phyloP scores from a whole-genome alignment of 2,797 vertebrate genomes.

The Staurois parvus region DNA sequence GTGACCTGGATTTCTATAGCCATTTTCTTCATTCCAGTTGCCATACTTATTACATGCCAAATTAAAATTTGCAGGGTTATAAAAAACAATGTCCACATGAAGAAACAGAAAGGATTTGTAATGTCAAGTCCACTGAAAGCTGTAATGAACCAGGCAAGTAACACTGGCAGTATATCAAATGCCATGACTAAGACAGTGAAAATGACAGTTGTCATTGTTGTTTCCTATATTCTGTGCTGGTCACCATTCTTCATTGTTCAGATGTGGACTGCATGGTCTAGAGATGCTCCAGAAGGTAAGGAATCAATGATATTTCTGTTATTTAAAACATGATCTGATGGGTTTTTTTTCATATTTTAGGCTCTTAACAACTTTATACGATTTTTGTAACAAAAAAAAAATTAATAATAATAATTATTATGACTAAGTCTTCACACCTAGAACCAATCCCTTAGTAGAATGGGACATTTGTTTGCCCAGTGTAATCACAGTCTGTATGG shows the following conservation, averaged over 20 bases:
- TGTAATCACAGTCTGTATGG: too few species aligned
- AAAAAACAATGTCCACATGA: constrained; percentile 68
- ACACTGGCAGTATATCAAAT: constrained; percentile 73
- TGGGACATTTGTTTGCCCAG: too few species aligned
- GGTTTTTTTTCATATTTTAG: too few species aligned
- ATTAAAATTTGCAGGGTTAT: constrained; percentile 72
- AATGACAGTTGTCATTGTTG: constrained; percentile 74
- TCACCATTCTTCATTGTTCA: constrained; percentile 75
- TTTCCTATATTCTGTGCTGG: constrained; percentile 73
- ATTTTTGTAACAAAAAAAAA: too few species aligned
- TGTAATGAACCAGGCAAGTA: constrained; percentile 66
- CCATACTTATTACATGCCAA: constrained; percentile 69
- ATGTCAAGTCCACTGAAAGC: constrained; percentile 64
- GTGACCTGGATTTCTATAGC: constrained; percentile 73
- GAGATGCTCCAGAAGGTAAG: constrained; percentile 72
- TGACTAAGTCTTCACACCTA: too few species aligned
- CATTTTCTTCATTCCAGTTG: constrained; percentile 72
- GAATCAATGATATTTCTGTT: background rate
- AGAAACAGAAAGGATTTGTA: constrained; percentile 67
- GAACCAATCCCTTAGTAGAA: too few species aligned
- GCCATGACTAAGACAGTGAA: constrained; percentile 78
- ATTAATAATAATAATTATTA: too few species aligned
- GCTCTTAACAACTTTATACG: too few species aligned
- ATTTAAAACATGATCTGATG: too few species aligned
- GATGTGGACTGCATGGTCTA: constrained; percentile 75